Evolutionary conservation across 2,888 invertebrate genomes (phyloP).

Genomic region (Iselma pallidipennis): DNA sequence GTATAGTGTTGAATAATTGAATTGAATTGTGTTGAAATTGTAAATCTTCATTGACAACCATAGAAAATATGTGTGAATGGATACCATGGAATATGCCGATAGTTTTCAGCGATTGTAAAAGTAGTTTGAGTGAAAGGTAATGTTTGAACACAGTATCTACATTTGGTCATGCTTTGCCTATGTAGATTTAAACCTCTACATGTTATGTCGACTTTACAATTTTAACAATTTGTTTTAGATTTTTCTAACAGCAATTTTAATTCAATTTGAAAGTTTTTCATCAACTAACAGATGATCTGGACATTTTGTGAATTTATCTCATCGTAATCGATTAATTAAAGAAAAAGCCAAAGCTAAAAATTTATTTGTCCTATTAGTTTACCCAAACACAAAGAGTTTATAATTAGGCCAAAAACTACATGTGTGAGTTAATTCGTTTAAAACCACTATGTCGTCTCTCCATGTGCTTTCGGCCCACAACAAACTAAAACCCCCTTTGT

Average conservation of each 20-base stretch:
- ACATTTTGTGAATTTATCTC: no score
- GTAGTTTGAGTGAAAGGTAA: not conserved
- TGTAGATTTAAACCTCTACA: not conserved
- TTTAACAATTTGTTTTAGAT: not conserved
- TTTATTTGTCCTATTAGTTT: constrained; percentile 15
- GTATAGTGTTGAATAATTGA: not conserved
- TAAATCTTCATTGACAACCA: not conserved
- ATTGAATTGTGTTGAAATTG: not conserved
- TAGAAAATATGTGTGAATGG: not conserved
- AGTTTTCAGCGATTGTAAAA: not conserved
- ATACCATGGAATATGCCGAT: not conserved
- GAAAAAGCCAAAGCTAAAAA: no score
- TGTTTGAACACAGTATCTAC: not conserved
- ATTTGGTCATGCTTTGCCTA: not conserved
- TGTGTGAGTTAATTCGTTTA: constrained; percentile 12
- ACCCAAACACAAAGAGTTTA: constrained; percentile 17
- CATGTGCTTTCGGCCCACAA: constrained; percentile 26
- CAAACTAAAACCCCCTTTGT: constrained; percentile 24
- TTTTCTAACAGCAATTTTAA: no score
- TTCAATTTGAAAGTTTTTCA: no score
- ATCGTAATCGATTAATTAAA: no score
- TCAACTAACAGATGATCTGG: no score
- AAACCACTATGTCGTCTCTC: constrained; percentile 20
- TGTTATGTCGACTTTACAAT: not conserved
- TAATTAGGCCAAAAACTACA: constrained; percentile 22